phyloP scores from a whole-genome alignment of 2,888 invertebrate species.

The Melipona bicolor region DNA sequence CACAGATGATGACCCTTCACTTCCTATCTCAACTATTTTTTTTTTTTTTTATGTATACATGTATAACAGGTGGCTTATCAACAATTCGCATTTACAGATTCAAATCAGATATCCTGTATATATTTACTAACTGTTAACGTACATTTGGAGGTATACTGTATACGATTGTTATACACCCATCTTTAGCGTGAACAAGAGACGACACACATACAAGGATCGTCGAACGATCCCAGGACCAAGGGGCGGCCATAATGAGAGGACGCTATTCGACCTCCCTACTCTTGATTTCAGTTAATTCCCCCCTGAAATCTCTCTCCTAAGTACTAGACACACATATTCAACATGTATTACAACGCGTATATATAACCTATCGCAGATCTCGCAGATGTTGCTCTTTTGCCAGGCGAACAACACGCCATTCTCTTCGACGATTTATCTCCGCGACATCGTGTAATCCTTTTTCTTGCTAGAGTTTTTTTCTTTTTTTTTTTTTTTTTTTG shows the following conservation, averaged over 20 bases:
- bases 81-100: too few species aligned
- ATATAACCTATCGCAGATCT: slow-evolving; percentile 20
- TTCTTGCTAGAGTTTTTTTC: not conserved
- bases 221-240: slow-evolving; percentile 64
- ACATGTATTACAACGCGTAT: slow-evolving; percentile 24
- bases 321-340: slow-evolving; percentile 42
- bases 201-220: slow-evolving; percentile 64
- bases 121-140: slow-evolving; percentile 27
- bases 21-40: too few species aligned
- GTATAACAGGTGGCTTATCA: too few species aligned
- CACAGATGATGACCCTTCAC: too few species aligned
- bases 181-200: slow-evolving; percentile 61
- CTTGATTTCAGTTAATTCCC: slow-evolving; percentile 64
- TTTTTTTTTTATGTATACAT: too few species aligned
- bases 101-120: not conserved
- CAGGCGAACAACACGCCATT: slow-evolving; percentile 32
- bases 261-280: slow-evolving; percentile 58
- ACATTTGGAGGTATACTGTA: slow-evolving; percentile 45
- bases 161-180: slow-evolving; percentile 61
- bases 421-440: slow-evolving; percentile 1
- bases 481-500: too few species aligned
- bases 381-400: slow-evolving; percentile 19
- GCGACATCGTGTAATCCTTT: not conserved
- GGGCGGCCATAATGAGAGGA: slow-evolving; percentile 62
- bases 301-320: slow-evolving; percentile 45